A percentile compares a stretch with the other conserved stretches of the same genome.
phyloP scores from a whole-genome alignment of 2,113 vertebrate species.

The Hydrolagus affinis region DNA sequence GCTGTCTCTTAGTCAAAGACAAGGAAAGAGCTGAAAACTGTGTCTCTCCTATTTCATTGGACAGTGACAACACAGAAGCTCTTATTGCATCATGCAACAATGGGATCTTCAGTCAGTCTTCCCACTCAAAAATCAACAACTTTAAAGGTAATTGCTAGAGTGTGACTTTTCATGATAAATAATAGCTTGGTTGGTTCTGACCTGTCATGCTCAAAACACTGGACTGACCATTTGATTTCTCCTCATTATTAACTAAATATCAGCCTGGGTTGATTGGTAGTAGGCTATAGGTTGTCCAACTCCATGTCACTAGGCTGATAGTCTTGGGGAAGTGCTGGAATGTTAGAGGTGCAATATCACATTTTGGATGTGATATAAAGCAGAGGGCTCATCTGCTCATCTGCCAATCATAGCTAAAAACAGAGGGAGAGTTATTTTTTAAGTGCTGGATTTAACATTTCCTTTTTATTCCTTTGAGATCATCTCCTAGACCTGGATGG shows the following conservation, averaged over 20 bases:
- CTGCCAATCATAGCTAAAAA: too few species aligned
- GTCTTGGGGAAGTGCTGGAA: too few species aligned
- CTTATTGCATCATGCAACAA: slow-evolving; percentile 32
- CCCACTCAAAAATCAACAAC: background rate
- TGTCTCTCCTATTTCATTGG: slow-evolving; percentile 30
- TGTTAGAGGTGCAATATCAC: too few species aligned
- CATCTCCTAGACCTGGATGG: slow-evolving; percentile 11
- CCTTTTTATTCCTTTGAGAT: slow-evolving; percentile 20
- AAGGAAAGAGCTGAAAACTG: slow-evolving; percentile 26
- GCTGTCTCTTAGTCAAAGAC: slow-evolving; percentile 26
- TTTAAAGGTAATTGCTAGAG: background rate
- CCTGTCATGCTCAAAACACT: background rate
- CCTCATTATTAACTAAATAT: too few species aligned
- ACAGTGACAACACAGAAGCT: slow-evolving; percentile 35
- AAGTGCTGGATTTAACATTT: background rate
- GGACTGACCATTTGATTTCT: background rate
- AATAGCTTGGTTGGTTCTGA: background rate
- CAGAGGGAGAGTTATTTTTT: background rate
- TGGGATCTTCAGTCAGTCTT: background rate
- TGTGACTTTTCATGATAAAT: background rate
- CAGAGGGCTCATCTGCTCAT: too few species aligned
- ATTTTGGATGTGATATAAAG: too few species aligned
- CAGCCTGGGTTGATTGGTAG: too few species aligned
- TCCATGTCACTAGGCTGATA: background rate
- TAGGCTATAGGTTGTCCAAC: background rate